A percentile compares a stretch with the other conserved stretches of the same genome.
Evolutionary conservation across 2,113 vertebrate species (phyloP).

Genomic region (Chamaea fasciata): DNA sequence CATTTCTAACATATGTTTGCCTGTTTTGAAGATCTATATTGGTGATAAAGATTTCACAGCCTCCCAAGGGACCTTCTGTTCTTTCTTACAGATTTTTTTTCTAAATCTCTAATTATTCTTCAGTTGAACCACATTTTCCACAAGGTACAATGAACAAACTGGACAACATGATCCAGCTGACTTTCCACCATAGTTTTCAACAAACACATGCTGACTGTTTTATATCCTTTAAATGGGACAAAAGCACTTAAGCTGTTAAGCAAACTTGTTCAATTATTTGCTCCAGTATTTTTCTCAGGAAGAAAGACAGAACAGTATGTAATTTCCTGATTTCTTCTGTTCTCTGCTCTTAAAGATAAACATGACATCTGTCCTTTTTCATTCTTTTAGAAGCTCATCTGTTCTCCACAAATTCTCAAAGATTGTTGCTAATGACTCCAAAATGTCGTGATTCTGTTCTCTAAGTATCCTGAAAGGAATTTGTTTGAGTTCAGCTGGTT

Average conservation of each 20-base stretch:
- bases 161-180: constrained; percentile 35
- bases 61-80: constrained; percentile 65
- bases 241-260: background rate
- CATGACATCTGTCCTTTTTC: background rate
- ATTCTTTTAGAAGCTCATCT: constrained; percentile 13
- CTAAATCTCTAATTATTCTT: constrained; percentile 64
- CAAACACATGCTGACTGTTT: background rate
- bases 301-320: background rate
- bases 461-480: background rate
- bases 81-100: constrained; percentile 58
- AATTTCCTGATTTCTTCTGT: constrained; percentile 1
- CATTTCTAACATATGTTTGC: constrained; percentile 65
- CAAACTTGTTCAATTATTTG: background rate
- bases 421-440: background rate
- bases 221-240: background rate
- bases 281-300: background rate
- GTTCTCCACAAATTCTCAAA: background rate
- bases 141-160: constrained; percentile 38
- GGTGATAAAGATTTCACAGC: constrained; percentile 69
- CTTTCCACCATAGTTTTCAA: background rate
- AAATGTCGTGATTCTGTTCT: background rate
- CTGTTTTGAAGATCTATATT: constrained; percentile 69
- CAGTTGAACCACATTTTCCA: constrained; percentile 61
- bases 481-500: background rate
- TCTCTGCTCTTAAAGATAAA: constrained; percentile 6